Conservation (phyloP, 2,797 vertebrate genomes). For the Micrastur ruficollis region DNA sequence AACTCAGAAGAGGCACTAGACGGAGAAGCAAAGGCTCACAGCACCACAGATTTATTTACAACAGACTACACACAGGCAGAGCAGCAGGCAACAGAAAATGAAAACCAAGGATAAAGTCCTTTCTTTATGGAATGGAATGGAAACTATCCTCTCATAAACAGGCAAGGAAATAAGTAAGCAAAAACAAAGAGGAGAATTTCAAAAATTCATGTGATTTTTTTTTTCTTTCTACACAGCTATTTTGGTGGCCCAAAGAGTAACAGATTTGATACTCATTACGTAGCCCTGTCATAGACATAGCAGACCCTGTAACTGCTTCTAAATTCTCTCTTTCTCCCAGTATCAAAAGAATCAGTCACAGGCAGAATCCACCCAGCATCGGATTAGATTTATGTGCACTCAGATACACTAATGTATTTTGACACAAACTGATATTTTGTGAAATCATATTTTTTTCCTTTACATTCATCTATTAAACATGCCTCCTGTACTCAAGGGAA, state of each 20-base stretch:
- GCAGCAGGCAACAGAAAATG: background rate
- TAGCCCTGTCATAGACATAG: background rate
- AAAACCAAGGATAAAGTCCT: background rate
- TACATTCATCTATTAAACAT: background rate
- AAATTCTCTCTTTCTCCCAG: background rate
- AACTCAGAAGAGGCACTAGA: background rate
- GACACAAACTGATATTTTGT: background rate
- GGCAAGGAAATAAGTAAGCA: background rate
- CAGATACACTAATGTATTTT: background rate
- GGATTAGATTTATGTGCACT: background rate
- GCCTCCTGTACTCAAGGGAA: background rate
- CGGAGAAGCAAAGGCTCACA: background rate
- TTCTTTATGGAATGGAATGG: background rate
- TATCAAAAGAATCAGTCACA: background rate
- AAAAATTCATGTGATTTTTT: background rate
- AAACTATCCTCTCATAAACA: background rate
- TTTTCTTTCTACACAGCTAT: background rate
- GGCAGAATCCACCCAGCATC: background rate
- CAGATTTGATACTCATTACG: background rate
- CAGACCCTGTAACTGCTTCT: background rate
- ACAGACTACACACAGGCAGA: background rate
- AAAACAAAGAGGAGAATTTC: background rate
- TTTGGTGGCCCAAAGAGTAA: background rate
- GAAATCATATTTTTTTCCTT: background rate
- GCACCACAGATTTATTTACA: slow-evolving; percentile 18